Evolutionary conservation across 1,140 invertebrate genomes (phyloP).

Genomic region (Adelges cooleyi): DNA sequence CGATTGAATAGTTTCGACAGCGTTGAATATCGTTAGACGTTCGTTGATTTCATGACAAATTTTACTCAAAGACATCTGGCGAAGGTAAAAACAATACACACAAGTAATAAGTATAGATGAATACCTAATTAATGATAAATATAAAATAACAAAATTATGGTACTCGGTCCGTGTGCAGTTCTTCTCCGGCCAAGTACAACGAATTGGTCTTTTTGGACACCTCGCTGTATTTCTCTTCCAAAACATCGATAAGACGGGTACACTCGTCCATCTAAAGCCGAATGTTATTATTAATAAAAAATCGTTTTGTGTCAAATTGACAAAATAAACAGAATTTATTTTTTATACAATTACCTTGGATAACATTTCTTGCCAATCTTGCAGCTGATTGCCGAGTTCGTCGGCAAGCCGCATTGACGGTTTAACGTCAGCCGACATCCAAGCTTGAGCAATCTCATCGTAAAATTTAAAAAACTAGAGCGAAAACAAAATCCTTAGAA

Average conservation of each 20-base stretch:
- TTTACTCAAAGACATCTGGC: not conserved
- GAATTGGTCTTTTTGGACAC: conserved; percentile 25
- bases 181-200: conserved; percentile 17
- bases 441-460: conserved; percentile 1
- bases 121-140: too few species aligned
- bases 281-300: not conserved
- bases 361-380: conserved; percentile 10
- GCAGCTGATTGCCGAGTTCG: not conserved
- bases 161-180: conserved; percentile 18
- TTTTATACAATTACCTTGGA: not conserved
- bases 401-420: conserved; percentile 9
- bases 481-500: not conserved
- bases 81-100: too few species aligned
- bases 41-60: conserved; percentile 13
- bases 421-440: conserved; percentile 10
- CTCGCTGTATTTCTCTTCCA: conserved; percentile 16
- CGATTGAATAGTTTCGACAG: conserved; percentile 1
- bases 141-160: too few species aligned
- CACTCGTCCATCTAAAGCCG: conserved; percentile 22
- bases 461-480: conserved; percentile 16
- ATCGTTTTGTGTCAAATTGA: too few species aligned
- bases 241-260: not conserved
- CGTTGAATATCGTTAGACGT: conserved; percentile 18
- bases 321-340: not conserved
- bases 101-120: too few species aligned